Percentiles rank a stretch among this genome's conserved stretches.
These are phyloP conservation scores for Myxocyprinus asiaticus DNA, from an alignment of 2,113 vertebrate species.

Conservation along the genomic window DNA sequence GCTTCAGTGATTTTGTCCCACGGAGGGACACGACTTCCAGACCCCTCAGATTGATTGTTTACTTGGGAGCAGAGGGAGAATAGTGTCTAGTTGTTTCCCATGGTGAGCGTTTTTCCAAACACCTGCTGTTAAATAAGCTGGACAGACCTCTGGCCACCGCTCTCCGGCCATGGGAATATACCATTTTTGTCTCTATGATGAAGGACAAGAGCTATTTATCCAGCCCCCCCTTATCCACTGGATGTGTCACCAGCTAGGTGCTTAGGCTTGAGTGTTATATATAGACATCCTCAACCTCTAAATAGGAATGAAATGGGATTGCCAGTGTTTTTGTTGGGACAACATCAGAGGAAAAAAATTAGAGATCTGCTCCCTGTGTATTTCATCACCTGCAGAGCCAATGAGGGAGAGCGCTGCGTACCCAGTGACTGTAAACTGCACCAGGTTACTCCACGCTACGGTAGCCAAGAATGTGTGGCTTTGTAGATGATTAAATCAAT, in stretches of 20 bases:
- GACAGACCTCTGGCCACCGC: constrained; percentile 53
- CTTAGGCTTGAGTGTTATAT: constrained; percentile 62
- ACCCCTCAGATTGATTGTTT: constrained; percentile 57
- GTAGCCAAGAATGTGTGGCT: constrained; percentile 90
- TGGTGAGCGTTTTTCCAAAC: constrained; percentile 60
- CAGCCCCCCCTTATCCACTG: constrained; percentile 48
- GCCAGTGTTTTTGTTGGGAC: constrained; percentile 72
- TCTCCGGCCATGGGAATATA: constrained; percentile 56
- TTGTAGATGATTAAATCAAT: constrained; percentile 99
- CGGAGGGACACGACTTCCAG: constrained; percentile 49
- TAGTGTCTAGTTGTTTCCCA: constrained; percentile 58
- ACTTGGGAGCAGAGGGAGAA: constrained; percentile 47
- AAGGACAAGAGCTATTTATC: constrained; percentile 64
- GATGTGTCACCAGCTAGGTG: constrained; percentile 54
- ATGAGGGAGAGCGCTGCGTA: constrained; percentile 63
- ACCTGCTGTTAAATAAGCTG: constrained; percentile 59
- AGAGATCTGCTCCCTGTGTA: constrained; percentile 75
- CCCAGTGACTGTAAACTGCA: constrained; percentile 57
- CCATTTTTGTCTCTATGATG: constrained; percentile 55
- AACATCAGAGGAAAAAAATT: constrained; percentile 66
- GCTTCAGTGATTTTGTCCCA: constrained; percentile 55
- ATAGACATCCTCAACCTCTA: constrained; percentile 68
- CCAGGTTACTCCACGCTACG: constrained; percentile 80
- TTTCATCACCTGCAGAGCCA: constrained; percentile 78
- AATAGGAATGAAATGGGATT: constrained; percentile 78